Conservation (phyloP, 2,797 vertebrate species). For the Myripristis murdjan region DNA sequence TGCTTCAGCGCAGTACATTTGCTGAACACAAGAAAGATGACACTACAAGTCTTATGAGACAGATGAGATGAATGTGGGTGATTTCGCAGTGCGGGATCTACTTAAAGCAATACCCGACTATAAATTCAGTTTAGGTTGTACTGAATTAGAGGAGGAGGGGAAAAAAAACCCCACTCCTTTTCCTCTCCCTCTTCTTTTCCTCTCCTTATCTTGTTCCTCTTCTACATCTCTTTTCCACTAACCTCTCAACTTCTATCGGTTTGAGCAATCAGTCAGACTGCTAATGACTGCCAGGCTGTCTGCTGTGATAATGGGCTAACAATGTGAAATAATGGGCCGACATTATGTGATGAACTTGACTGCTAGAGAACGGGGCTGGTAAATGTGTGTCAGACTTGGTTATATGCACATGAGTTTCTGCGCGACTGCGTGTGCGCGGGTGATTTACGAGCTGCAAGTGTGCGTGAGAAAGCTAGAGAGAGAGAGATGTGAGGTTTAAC, state of each 20-base stretch:
- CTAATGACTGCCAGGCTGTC: constrained; percentile 80
- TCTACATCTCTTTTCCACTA: constrained; percentile 24
- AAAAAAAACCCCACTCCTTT: constrained; percentile 17
- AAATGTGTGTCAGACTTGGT: constrained; percentile 45
- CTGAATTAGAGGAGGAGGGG: too few species aligned
- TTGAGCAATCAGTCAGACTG: constrained; percentile 75
- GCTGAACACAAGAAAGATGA: constrained; percentile 40
- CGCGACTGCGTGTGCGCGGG: constrained; percentile 1
- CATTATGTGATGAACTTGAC: constrained; percentile 36
- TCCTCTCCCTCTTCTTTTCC: not conserved
- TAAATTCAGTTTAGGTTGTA: too few species aligned
- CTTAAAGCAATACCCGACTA: constrained; percentile 14
- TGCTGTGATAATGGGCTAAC: constrained; percentile 80
- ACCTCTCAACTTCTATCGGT: constrained; percentile 64
- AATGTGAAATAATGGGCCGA: constrained; percentile 77
- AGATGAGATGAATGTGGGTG: constrained; percentile 2
- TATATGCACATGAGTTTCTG: constrained; percentile 25
- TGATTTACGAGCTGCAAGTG: not conserved
- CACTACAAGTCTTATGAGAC: constrained; percentile 11
- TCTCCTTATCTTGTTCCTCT: constrained; percentile 20
- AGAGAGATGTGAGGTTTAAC: not conserved
- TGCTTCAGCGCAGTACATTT: constrained; percentile 32
- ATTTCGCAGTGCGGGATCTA: constrained; percentile 17
- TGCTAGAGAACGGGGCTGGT: constrained; percentile 56
- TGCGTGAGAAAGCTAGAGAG: not conserved